Conservation (phyloP, 2,113 vertebrate species). For the Ariopsis seemanni region DNA sequence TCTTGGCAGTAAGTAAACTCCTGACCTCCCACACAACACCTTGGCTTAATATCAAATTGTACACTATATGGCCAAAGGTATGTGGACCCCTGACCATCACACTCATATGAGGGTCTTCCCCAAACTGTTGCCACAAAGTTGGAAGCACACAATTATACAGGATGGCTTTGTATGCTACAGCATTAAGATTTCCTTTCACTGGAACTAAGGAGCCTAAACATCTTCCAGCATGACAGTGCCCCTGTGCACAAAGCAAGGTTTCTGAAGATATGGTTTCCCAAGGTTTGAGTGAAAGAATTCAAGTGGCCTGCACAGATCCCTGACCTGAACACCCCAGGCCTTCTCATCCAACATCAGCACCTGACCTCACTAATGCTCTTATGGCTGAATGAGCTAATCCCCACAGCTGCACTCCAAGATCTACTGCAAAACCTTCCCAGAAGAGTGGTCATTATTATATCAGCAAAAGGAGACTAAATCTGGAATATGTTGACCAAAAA, state of each 20-base stretch:
- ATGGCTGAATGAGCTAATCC: background rate
- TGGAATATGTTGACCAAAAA: background rate
- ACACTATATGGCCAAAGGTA: background rate
- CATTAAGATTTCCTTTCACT: no score
- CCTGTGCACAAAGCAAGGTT: no score
- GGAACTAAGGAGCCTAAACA: no score
- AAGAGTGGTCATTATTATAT: background rate
- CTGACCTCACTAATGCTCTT: background rate
- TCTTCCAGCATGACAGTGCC: no score
- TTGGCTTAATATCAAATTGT: background rate
- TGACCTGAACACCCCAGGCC: background rate
- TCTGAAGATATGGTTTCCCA: no score
- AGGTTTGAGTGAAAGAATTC: no score
- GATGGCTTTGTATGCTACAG: no score
- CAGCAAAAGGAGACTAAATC: background rate
- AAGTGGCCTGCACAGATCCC: no score
- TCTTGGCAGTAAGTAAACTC: constrained; percentile 71
- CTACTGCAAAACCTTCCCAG: background rate
- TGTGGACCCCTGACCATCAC: background rate
- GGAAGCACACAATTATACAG: no score
- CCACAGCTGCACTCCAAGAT: background rate
- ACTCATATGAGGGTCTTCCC: background rate
- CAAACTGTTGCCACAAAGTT: no score
- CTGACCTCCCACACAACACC: background rate
- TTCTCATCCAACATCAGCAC: background rate